Conservation (phyloP, 2,888 invertebrate genomes). For the Folsomia candida region DNA sequence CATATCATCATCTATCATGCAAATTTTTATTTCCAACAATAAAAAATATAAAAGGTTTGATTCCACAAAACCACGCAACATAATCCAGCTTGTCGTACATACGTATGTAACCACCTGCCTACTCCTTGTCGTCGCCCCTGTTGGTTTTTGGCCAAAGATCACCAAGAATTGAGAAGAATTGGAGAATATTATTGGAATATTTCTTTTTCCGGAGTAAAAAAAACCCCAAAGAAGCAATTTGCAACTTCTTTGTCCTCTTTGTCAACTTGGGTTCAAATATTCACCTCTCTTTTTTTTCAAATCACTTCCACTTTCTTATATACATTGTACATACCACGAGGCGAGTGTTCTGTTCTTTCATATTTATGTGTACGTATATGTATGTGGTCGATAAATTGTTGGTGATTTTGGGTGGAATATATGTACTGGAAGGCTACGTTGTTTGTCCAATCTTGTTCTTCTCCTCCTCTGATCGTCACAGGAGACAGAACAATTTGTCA, state of each 20-base stretch:
- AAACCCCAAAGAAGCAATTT: slow-evolving; percentile 5
- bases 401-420: too few relatives aligned
- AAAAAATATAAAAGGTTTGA: too few relatives aligned
- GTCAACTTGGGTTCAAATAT: slow-evolving; percentile 11
- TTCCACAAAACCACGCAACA: too few relatives aligned
- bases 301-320: not conserved
- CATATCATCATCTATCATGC: too few relatives aligned
- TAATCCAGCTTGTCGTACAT: too few relatives aligned
- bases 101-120: not conserved
- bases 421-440: too few relatives aligned
- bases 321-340: too few relatives aligned
- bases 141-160: not conserved
- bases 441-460: not conserved
- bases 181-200: slow-evolving; percentile 2
- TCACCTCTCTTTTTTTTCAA: slow-evolving; percentile 7
- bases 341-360: too few relatives aligned
- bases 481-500: not conserved
- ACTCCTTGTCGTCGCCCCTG: too few relatives aligned
- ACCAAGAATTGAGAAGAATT: not conserved
- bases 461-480: not conserved
- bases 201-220: not conserved
- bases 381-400: not conserved
- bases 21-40: too few relatives aligned
- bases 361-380: too few relatives aligned
- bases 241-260: slow-evolving; percentile 6